A percentile compares a stretch with the other conserved stretches of the same genome.
Conservation (phyloP, 2,797 vertebrate genomes). For the Champsocephalus esox region DNA sequence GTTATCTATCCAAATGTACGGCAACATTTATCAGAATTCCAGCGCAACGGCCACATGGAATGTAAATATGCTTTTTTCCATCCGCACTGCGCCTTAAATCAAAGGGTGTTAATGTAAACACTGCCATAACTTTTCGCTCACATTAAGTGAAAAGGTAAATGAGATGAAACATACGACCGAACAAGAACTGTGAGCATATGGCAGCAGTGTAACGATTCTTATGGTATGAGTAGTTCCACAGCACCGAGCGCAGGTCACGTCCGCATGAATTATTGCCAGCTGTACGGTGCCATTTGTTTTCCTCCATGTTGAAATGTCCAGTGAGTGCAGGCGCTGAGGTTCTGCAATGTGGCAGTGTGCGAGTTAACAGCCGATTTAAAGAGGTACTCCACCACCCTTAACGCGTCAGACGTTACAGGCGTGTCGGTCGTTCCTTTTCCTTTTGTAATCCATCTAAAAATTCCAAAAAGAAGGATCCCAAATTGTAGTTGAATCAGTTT, state of each 20-base stretch:
- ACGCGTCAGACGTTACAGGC: too few species aligned
- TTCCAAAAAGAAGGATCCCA: too few species aligned
- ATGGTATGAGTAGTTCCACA: conserved; percentile 14
- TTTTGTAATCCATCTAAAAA: too few species aligned
- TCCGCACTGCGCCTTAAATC: background rate
- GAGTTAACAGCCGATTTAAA: conserved; percentile 2
- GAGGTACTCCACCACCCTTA: too few species aligned
- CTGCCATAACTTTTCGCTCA: conserved; percentile 27
- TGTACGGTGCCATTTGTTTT: background rate
- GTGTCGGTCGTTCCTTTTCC: too few species aligned
- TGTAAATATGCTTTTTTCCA: too few species aligned
- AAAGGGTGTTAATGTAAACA: conserved; percentile 19
- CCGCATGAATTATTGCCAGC: conserved; percentile 30
- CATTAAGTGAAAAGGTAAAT: conserved; percentile 37
- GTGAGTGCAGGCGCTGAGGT: background rate
- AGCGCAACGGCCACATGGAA: too few species aligned
- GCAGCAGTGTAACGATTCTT: conserved; percentile 27
- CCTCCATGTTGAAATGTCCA: conserved; percentile 1
- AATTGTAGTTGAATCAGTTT: too few species aligned
- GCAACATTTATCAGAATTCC: too few species aligned
- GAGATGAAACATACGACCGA: conserved; percentile 25
- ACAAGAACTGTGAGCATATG: conserved; percentile 19
- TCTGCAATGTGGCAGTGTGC: background rate
- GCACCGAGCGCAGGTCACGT: conserved; percentile 21
- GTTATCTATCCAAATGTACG: too few species aligned